Conservation (phyloP, 2,888 invertebrate genomes). For the Drosophila histrio region DNA sequence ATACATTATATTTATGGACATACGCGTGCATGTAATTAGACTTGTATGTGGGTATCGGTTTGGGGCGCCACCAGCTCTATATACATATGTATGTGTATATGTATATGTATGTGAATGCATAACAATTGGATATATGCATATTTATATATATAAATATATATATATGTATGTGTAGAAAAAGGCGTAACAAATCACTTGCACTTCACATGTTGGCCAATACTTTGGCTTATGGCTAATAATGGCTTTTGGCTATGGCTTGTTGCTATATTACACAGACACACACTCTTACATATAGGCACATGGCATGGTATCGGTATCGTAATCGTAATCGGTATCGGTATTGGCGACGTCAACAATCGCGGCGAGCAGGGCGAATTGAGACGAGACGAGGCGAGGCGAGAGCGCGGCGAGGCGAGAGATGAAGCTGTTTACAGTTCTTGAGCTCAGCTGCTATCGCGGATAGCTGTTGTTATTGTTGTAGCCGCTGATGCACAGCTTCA, state of each 20-base stretch:
- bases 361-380: constrained; percentile 8
- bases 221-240: constrained; percentile 26
- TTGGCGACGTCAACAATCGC: constrained; percentile 49
- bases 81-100: constrained; percentile 6
- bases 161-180: not conserved
- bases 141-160: not conserved
- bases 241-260: constrained; percentile 32
- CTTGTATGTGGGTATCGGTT: constrained; percentile 17
- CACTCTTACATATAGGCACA: constrained; percentile 20
- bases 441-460: constrained; percentile 61
- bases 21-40: constrained; percentile 33
- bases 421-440: constrained; percentile 67
- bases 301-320: constrained; percentile 33
- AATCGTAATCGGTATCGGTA: constrained; percentile 24
- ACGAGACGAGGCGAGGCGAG: not conserved
- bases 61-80: constrained; percentile 8
- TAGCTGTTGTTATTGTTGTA: constrained; percentile 17
- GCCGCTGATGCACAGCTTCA: constrained; percentile 48
- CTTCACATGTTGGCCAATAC: constrained; percentile 63
- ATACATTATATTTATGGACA: constrained; percentile 68
- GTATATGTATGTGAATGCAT: constrained; percentile 4
- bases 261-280: constrained; percentile 27
- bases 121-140: not conserved
- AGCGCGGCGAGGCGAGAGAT: not conserved
- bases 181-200: constrained; percentile 59